Conservation (phyloP, 1,140 invertebrate species). For the Copidosoma floridanum region DNA sequence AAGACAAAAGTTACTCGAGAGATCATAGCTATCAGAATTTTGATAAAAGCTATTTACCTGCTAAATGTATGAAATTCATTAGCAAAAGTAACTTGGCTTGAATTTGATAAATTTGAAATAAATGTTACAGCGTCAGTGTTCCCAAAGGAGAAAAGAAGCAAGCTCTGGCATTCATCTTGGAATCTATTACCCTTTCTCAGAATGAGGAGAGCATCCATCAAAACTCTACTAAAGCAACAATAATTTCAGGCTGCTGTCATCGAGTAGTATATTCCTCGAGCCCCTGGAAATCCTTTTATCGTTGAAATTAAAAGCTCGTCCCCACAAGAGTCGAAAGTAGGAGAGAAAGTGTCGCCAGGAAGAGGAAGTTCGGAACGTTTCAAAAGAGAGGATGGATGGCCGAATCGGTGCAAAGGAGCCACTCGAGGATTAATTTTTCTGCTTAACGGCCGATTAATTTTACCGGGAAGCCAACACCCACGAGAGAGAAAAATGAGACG, state of each 20-base stretch:
- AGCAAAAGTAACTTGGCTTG: no score
- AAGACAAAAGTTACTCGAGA: no score
- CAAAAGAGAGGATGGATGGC: neutral
- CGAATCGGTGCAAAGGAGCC: neutral
- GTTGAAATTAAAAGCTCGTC: slow-evolving; percentile 20
- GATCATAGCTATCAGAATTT: no score
- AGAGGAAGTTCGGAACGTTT: neutral
- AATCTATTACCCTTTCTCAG: neutral
- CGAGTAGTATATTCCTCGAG: slow-evolving; percentile 6
- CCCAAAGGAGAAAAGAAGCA: no score
- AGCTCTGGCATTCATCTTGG: slow-evolving; percentile 18
- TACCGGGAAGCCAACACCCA: slow-evolving; percentile 23
- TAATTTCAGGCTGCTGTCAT: neutral
- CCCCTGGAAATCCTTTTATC: slow-evolving; percentile 17
- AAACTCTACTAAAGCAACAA: slow-evolving; percentile 4
- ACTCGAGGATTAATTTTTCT: slow-evolving; percentile 44
- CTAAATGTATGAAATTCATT: no score
- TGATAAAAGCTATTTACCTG: no score
- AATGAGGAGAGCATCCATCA: slow-evolving; percentile 3
- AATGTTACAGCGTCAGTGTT: no score
- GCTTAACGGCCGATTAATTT: slow-evolving; percentile 52
- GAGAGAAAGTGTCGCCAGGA: neutral
- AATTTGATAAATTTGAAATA: no score
- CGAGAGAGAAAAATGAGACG: slow-evolving; percentile 32
- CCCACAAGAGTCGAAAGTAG: neutral